phyloP scores from a whole-genome alignment of 2,113 vertebrate genomes.

The Macroglossus sobrinus region DNA sequence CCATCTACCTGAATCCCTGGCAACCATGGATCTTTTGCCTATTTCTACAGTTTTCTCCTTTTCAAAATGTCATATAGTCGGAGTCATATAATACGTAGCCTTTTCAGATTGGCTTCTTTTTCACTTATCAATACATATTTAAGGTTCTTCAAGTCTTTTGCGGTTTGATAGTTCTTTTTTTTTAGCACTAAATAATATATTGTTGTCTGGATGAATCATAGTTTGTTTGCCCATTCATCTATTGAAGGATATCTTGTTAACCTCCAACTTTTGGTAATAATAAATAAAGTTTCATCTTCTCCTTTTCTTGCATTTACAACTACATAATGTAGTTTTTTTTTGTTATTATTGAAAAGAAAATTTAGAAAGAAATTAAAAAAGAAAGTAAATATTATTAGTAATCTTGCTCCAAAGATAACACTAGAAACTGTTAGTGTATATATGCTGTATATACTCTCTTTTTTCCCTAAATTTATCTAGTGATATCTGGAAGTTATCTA shows the following conservation, averaged over 20 bases:
- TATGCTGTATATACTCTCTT: background rate
- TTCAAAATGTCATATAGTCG: background rate
- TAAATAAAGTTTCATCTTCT: background rate
- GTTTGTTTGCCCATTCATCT: background rate
- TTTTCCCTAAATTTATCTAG: background rate
- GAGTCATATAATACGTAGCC: background rate
- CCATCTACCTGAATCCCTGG: no score
- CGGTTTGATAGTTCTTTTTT: background rate
- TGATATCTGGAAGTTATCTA: background rate
- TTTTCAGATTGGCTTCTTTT: background rate
- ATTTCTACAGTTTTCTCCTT: background rate
- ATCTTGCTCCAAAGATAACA: background rate
- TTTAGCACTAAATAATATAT: background rate
- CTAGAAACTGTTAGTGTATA: background rate
- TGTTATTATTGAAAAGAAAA: background rate
- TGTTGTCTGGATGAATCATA: background rate
- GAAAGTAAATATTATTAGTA: background rate
- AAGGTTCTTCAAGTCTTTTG: background rate
- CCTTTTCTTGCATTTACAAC: background rate
- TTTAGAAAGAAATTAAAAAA: background rate
- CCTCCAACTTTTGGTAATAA: background rate
- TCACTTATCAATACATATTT: background rate
- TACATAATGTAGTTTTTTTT: background rate
- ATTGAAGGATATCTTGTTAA: background rate
- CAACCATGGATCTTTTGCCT: background rate